phyloP scores from a whole-genome alignment of 2,797 vertebrate genomes.

The Clamator glandarius region DNA sequence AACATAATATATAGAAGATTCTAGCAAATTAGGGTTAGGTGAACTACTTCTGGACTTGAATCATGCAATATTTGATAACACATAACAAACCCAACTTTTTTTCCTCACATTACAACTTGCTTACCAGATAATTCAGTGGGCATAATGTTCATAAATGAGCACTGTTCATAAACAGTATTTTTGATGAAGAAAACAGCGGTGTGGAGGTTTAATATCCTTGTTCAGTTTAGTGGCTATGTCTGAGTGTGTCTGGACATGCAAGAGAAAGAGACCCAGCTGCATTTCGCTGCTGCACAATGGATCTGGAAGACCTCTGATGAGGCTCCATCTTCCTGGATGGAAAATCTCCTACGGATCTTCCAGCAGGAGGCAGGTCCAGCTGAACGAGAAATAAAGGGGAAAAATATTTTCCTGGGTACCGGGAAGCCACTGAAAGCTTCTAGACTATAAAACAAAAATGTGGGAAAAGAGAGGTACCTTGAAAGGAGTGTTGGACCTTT shows the following conservation, averaged over 20 bases:
- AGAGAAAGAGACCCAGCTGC: neutral
- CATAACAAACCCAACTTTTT: neutral
- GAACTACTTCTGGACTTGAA: neutral
- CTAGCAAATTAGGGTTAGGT: neutral
- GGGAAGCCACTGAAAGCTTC: neutral
- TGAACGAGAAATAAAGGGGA: neutral
- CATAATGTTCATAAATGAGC: neutral
- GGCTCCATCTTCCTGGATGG: neutral
- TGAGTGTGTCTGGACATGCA: neutral
- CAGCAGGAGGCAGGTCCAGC: neutral
- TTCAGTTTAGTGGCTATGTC: neutral
- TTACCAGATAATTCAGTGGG: neutral
- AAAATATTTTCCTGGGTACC: neutral
- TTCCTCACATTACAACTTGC: neutral
- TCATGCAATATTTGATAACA: neutral
- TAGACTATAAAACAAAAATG: neutral
- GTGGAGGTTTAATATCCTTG: neutral
- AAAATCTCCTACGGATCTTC: neutral
- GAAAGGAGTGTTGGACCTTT: neutral
- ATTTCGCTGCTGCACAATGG: rapidly evolving
- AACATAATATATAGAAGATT: neutral
- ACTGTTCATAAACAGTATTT: neutral
- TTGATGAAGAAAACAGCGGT: neutral
- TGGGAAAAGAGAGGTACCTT: neutral
- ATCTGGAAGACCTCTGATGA: neutral